These are phyloP conservation scores for Meganola albula DNA, from an alignment of 2,888 invertebrate genomes.

Conservation along the genomic window DNA sequence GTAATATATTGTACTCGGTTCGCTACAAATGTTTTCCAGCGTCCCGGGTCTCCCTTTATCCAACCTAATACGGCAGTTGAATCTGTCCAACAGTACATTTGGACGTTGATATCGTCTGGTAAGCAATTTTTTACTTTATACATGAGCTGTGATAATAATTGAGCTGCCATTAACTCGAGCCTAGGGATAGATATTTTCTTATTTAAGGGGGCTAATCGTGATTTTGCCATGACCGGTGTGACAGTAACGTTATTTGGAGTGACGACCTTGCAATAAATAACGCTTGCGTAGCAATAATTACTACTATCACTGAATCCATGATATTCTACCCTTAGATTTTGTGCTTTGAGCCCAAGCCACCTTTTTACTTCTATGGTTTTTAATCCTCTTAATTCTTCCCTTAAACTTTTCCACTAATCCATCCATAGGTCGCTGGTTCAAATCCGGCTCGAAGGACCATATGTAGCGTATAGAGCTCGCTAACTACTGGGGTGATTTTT, in stretches of 20 bases:
- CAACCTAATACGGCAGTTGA: slow-evolving; percentile 5
- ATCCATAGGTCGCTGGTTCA: slow-evolving; percentile 84
- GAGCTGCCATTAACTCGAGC: slow-evolving; percentile 2
- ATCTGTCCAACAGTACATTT: background rate
- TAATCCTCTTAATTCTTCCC: too few species aligned
- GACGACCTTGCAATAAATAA: slow-evolving; percentile 4
- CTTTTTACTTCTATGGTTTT: slow-evolving; percentile 1
- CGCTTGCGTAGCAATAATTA: slow-evolving; percentile 2
- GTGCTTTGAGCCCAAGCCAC: background rate
- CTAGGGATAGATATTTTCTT: slow-evolving; percentile 2
- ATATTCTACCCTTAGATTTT: background rate
- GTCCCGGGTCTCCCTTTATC: slow-evolving; percentile 4
- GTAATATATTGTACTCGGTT: slow-evolving; percentile 6
- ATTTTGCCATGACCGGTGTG: background rate
- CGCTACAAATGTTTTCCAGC: slow-evolving; percentile 10
- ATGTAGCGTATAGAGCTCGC: too few species aligned
- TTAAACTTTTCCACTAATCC: too few species aligned
- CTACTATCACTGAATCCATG: slow-evolving; percentile 7
- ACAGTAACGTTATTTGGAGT: too few species aligned
- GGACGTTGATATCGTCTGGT: background rate
- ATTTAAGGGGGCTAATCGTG: background rate
- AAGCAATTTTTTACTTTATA: background rate
- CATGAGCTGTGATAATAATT: slow-evolving; percentile 2
- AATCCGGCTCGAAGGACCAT: slow-evolving; percentile 83
- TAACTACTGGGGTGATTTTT: too few species aligned